Conservation (phyloP, 2,113 vertebrate species). For the Gavia stellata region DNA sequence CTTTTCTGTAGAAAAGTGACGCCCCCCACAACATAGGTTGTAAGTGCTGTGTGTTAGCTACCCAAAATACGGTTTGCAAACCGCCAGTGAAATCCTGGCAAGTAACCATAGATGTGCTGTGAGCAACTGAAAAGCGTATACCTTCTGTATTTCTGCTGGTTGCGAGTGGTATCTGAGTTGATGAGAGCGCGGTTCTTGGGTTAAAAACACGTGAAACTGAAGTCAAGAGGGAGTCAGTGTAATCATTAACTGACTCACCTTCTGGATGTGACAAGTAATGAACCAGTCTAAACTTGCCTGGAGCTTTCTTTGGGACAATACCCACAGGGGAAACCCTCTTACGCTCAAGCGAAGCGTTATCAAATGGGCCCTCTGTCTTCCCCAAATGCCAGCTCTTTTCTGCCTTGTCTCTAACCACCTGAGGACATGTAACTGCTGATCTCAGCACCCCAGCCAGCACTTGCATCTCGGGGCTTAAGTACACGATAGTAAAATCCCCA, state of each 20-base stretch:
- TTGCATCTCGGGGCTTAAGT: neutral
- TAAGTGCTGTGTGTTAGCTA: neutral
- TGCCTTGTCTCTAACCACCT: slow-evolving; percentile 65
- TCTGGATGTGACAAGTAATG: slow-evolving; percentile 72
- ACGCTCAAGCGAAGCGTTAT: slow-evolving; percentile 64
- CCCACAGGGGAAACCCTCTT: slow-evolving; percentile 63
- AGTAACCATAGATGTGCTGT: neutral
- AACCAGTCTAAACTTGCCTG: slow-evolving; percentile 69
- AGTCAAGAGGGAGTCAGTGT: slow-evolving; percentile 48
- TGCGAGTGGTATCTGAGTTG: neutral
- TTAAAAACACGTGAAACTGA: slow-evolving; percentile 30
- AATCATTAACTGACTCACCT: slow-evolving; percentile 68
- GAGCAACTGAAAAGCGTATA: neutral
- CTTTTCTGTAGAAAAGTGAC: neutral
- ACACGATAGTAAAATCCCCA: slow-evolving; percentile 26
- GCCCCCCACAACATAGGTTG: neutral
- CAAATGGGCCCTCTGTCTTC: slow-evolving; percentile 62
- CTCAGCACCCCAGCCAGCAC: slow-evolving; percentile 54
- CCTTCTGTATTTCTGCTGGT: neutral
- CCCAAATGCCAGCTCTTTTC: slow-evolving; percentile 39
- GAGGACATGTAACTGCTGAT: slow-evolving; percentile 71
- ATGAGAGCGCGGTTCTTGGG: neutral
- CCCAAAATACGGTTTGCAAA: neutral
- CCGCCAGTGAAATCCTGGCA: neutral
- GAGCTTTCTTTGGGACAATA: slow-evolving; percentile 74